A percentile compares a stretch with the other conserved stretches of the same genome.
Conservation (phyloP, 2,113 vertebrate genomes). For the Parotia lawesii region DNA sequence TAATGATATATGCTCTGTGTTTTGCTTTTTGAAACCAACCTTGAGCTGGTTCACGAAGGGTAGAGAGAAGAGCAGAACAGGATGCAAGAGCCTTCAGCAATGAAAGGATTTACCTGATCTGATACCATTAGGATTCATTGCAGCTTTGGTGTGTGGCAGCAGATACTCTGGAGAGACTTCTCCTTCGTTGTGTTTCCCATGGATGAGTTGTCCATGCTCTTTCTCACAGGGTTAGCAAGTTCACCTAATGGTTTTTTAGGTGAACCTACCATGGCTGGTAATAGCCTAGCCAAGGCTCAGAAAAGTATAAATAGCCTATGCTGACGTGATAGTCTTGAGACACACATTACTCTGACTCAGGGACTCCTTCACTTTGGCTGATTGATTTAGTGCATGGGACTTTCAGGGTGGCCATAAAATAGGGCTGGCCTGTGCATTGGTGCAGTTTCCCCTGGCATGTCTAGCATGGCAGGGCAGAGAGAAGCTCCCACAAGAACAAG, state of each 20-base stretch:
- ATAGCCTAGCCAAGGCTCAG: background rate
- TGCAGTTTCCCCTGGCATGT: accelerated
- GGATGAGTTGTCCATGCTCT: background rate
- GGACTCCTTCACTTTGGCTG: background rate
- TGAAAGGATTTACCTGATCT: background rate
- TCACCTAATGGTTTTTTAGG: background rate
- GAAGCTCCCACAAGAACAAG: background rate
- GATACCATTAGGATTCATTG: background rate
- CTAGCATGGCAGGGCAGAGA: background rate
- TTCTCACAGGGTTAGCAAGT: background rate
- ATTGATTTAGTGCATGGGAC: background rate
- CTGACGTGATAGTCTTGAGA: background rate
- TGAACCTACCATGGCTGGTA: background rate
- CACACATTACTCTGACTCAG: background rate
- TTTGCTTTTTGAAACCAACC: background rate
- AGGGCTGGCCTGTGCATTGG: background rate
- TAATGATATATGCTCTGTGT: background rate
- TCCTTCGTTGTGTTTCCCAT: background rate
- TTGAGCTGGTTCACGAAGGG: background rate
- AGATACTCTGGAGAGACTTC: background rate
- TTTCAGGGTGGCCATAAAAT: background rate
- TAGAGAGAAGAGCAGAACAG: background rate
- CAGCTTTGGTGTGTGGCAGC: background rate
- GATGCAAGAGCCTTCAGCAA: background rate
- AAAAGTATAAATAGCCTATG: background rate